Evolutionary conservation across 2,113 vertebrate genomes (phyloP).

Genomic region (Pogonocichla stellata): DNA sequence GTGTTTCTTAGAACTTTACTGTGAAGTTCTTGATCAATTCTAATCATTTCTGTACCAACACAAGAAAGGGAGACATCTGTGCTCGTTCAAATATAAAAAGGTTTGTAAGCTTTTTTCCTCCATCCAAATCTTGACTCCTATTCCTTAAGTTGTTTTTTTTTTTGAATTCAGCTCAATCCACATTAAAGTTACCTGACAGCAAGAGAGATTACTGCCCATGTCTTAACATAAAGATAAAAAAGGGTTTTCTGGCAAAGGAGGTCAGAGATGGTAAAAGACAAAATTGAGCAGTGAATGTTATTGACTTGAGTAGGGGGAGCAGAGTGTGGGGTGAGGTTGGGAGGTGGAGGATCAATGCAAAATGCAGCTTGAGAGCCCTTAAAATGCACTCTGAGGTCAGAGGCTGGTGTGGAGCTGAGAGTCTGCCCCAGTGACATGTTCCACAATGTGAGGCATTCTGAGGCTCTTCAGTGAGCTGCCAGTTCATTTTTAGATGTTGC

Average conservation of each 20-base stretch:
- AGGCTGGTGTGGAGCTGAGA: neutral
- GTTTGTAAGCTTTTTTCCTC: neutral
- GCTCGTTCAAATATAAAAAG: neutral
- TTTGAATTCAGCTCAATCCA: neutral
- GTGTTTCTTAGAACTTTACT: neutral
- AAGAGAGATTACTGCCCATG: neutral
- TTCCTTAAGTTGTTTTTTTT: neutral
- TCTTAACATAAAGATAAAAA: neutral
- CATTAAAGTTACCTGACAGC: neutral
- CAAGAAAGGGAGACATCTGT: neutral
- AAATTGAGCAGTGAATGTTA: neutral
- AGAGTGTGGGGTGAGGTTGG: neutral
- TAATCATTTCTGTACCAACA: neutral
- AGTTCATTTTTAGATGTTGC: constrained; percentile 33
- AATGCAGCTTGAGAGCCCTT: neutral
- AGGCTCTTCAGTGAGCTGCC: neutral
- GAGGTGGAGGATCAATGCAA: neutral
- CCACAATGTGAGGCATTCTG: neutral
- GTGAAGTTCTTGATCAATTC: neutral
- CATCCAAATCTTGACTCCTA: neutral
- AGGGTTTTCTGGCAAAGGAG: neutral
- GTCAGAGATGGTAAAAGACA: neutral
- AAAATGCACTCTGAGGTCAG: neutral
- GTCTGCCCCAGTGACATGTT: neutral
- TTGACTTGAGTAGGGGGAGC: neutral